Evolutionary conservation across 2,888 invertebrate species (phyloP), one percentile per base, ranked within the genome.

Genomic region (Megamerina dolium): DNA sequence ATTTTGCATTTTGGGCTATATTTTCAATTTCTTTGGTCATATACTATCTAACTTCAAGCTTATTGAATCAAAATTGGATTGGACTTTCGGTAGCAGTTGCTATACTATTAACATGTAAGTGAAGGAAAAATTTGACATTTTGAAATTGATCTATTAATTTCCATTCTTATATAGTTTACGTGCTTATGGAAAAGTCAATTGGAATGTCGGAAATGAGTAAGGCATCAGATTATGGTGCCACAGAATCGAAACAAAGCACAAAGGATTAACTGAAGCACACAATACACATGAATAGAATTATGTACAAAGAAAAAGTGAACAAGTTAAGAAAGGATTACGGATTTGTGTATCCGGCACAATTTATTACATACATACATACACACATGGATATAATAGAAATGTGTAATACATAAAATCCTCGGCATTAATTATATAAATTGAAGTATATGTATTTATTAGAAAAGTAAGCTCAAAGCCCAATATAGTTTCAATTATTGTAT

Each of bases 191-290:
- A 60, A 85, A 85, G 68, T 80, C 85, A 34, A 85, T 91, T 58
- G 84, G 85, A 39, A 83, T 87, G 81, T 86, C 89, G 2, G 82
- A 88, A 72, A 88, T 89, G 57, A 86, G 85, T 63, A 84, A 86
- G 70, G 85, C 82, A 29, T 90, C 90, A 20, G 83, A 83, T 5
- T 91, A 90, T 64, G 90, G 90, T 50, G 74, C 66, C 4, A 58
- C 57, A 39, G 42, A 57, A 48, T 52, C 52, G 44, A 50, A 53
- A 53, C 53, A 60, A 61, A 63, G 57, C 32, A 49, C 49, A 50
- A 37, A 57, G 44, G 57, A 60, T 43, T 3, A 34, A 20, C 9
- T 27, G 23, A 26, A 26, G 16, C 26, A 10, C 21, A 26, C 37
- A 29, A 37, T 8, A 34, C 31, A 32, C 32, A 26, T 13, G 26